These are phyloP conservation scores for Gallinago media DNA, from an alignment of 2,113 vertebrate genomes.

Conservation along the genomic window DNA sequence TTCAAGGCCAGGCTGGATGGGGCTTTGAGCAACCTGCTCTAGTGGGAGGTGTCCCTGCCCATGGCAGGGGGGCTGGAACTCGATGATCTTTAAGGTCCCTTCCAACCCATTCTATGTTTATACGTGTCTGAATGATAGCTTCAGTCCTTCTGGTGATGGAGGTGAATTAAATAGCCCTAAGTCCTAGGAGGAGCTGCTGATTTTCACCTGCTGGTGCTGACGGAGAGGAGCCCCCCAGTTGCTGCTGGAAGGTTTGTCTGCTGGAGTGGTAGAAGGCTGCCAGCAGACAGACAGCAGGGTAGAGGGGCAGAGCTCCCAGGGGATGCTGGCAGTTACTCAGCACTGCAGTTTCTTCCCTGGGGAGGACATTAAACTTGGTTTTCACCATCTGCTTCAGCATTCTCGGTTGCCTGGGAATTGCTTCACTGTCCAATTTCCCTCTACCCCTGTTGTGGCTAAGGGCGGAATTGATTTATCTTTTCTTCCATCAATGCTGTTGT, in stretches of 20 bases:
- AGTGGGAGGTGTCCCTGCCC: not conserved
- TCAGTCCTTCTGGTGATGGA: not conserved
- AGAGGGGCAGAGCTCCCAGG: not conserved
- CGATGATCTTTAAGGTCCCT: not conserved
- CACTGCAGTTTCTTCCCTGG: not conserved
- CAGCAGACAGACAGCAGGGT: not conserved
- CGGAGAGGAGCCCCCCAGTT: rapidly evolving
- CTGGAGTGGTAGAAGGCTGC: rapidly evolving
- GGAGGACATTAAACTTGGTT: not conserved
- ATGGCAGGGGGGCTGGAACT: not conserved
- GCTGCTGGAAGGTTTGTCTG: not conserved
- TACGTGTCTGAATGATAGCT: not conserved
- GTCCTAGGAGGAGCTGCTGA: not conserved
- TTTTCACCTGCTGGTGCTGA: not conserved
- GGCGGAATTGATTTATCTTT: not conserved
- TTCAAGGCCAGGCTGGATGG: not conserved
- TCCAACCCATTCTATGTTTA: not conserved
- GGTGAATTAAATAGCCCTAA: not conserved
- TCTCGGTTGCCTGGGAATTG: not conserved
- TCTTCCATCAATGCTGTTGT: not conserved
- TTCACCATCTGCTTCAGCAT: not conserved
- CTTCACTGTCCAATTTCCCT: rapidly evolving
- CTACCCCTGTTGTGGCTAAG: not conserved
- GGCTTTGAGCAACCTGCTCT: not conserved
- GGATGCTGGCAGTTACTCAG: not conserved